Base-by-base conservation (phyloP, 2,888 invertebrate genomes). In the Stictocephala bisonia region DNA sequence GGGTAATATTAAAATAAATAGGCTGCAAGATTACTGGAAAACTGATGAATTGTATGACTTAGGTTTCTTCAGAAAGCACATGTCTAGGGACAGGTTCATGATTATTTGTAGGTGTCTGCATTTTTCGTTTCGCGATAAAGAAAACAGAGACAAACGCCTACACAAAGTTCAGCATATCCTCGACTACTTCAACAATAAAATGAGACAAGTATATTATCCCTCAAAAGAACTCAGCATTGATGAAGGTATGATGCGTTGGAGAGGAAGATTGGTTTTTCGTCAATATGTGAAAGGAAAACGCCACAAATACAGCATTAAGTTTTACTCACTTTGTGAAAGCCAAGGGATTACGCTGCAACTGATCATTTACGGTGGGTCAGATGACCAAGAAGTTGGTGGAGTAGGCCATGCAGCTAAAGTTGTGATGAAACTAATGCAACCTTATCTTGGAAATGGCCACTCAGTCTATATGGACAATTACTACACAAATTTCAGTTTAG, bases 211-310 rank as follows among this genome's bases (percentile, higher is more conserved):
- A 26, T 78, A 74, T 68, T 53, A 76, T 56, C 74, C 76, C 24
- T 40, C 40, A 0, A 74, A 73, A 69, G 66, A 76, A 29, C 41
- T 77, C 6, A 60, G 73, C 11, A 27, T 77, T 6, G 75, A 75
- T 44, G 72, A 74, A 41, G 73, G 70, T n/a, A 78, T 78, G 44
- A 35, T 73, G 41, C 68, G 48, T 29, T 67, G 72, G 72, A 58
- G 80, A 26, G 82, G 82, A 18, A 68, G 81, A 53, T 74, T 83
- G 4, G 53, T 53, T 2, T 53, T 53, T 53, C 53, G 26, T n/a
- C 53, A 53, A 53, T 53, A 53, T 15, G 6, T 53, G 53, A 53
- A 53, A 13, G 53, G 53, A 4, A 53, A 53, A 26, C 26, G n/a
- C 53, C 50, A 50, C 20, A 50, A 50, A 20, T 50, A 50, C 24